Evolutionary conservation across 1,140 invertebrate genomes (phyloP).

Genomic region (Bombus pyrosoma): DNA sequence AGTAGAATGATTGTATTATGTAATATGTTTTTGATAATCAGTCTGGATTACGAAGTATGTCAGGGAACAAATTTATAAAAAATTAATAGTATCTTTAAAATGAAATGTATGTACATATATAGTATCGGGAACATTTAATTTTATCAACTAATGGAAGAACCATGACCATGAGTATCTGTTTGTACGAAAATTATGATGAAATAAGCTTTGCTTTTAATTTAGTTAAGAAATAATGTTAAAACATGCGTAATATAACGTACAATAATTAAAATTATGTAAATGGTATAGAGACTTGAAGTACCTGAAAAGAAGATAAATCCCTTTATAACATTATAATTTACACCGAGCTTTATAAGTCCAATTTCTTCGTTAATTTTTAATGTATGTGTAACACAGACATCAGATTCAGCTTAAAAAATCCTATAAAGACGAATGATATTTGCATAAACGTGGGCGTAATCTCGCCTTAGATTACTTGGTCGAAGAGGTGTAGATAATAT

Average conservation of each 20-base stretch:
- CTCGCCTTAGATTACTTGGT: constrained; percentile 61
- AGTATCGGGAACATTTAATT: neutral
- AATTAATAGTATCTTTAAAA: neutral
- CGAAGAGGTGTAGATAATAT: constrained; percentile 44
- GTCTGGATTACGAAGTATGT: constrained; percentile 15
- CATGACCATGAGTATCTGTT: neutral
- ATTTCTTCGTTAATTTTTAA: neutral
- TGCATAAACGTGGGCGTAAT: constrained; percentile 25
- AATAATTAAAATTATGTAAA: neutral
- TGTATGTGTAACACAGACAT: neutral
- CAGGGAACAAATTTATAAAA: neutral
- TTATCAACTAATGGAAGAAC: neutral
- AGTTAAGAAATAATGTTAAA: neutral
- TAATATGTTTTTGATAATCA: neutral
- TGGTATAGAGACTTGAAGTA: neutral
- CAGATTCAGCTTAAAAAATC: constrained; percentile 18
- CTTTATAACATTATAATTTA: neutral
- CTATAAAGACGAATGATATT: constrained; percentile 51
- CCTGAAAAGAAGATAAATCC: neutral
- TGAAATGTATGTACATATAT: neutral
- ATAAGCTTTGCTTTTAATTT: neutral
- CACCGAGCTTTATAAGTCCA: neutral
- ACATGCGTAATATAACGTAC: neutral
- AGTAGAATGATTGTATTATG: neutral
- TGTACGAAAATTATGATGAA: neutral